Base-by-base conservation (phyloP, 2,113 vertebrate species). In the Rhegmatorhina hoffmannsi region DNA sequence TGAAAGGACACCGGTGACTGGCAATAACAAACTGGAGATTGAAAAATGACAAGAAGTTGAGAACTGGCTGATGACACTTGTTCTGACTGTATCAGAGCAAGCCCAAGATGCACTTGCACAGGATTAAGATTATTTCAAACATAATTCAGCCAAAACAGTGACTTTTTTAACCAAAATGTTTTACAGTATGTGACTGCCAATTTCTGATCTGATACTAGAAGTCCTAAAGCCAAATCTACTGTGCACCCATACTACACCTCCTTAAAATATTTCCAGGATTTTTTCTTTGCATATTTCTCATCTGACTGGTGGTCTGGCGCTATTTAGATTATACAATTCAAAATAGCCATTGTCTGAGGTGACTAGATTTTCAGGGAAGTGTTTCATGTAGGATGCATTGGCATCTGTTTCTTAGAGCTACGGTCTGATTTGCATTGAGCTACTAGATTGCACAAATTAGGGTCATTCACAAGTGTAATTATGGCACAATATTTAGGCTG, bases 261-360 rank as follows among this genome's bases (percentile, higher is more conserved):
- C 86, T 80, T 92, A 78, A 92, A 95, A 88, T 86, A 84, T 28
- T 38, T 52, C 18, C 10, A 6, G 1, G 0, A 1, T 46, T 88
- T 59, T 89, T 73, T 72, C 43, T 76, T 58, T 66, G 58, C 74
- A 40, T 87, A 73, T 73, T 95, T 96, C 70, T 90, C 29, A 76
- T 67, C 80, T 92, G 63, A 82, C 56, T 92, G 40, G 28, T 38
- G 23, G 17, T 66, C 67, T 76, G 67, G 66, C 3, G 2, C 58
- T 91, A 10, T 56, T 92, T 60, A 53, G 11, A 6, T 79, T 90
- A 62, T 28, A 78, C 19, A 63, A 29, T 40, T 62, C 74, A 75
- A 52, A 87, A 64, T 9, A 91, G 43, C 29, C 28, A 7, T 55
- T 66, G 63, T 33, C 59, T 56, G 77, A 89, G 52, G 29, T 75